A percentile compares a stretch with the other conserved stretches of the same genome.
Evolutionary conservation across 2,113 vertebrate species (phyloP).

Genomic region (Nettapus auritus): DNA sequence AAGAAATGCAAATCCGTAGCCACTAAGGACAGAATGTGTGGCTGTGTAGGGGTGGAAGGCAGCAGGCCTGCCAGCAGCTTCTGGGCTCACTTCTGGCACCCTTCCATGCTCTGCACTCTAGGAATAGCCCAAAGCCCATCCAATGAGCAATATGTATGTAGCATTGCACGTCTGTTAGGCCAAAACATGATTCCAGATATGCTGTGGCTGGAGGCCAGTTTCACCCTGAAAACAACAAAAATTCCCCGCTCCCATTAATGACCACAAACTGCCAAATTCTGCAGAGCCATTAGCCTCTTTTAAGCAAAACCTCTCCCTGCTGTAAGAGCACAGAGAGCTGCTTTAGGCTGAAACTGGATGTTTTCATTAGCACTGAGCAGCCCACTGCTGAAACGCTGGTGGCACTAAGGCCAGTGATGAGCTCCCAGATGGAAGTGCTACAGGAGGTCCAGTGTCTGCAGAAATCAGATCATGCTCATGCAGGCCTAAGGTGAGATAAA

Average conservation of each 20-base stretch:
- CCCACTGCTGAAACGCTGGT: neutral
- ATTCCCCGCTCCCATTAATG: neutral
- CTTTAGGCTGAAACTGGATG: neutral
- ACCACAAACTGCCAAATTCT: neutral
- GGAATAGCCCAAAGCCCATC: neutral
- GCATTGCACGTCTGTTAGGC: neutral
- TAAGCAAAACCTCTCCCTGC: neutral
- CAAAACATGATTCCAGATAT: neutral
- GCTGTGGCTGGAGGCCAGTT: neutral
- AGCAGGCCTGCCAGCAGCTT: neutral
- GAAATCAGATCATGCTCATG: neutral
- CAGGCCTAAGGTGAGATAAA: conserved; percentile 24
- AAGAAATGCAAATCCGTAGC: neutral
- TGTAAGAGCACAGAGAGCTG: neutral
- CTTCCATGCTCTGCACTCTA: neutral
- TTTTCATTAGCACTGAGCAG: neutral
- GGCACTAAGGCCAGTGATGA: neutral
- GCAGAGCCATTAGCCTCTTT: neutral
- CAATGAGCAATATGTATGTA: neutral
- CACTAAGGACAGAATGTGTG: neutral
- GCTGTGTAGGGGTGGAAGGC: neutral
- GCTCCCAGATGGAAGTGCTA: accelerated
- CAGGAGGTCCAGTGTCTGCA: neutral
- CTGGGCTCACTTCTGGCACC: neutral
- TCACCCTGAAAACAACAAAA: neutral